Evolutionary conservation across 2,888 invertebrate species (phyloP), one percentile per base, ranked within the genome.

Genomic region (Suillia variegata): DNA sequence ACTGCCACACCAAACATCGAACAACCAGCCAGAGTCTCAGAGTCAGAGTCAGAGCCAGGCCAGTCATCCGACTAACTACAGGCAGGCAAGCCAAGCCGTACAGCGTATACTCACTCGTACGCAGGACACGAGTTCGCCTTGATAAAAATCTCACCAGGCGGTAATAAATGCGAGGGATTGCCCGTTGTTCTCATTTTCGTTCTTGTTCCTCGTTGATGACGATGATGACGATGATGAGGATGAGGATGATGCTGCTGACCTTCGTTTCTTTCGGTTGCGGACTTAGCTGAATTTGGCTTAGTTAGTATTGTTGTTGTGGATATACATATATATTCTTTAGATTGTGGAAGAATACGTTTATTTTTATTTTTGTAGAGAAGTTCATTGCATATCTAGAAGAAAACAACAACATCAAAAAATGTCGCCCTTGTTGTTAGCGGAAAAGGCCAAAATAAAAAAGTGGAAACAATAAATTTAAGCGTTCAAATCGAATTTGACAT

Each of bases 131-230:
- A 63, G 57, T 47, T 62, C 61, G 56, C 48, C 21, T n/a, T 20
- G 60, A 63, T 66, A 62, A 61, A 61, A 61, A 66, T 66, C 63
- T 63, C 62, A 34, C 38, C 61, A 58, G 65, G 47, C 61, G 61
- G 63, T 59, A 62, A 61, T 66, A 55, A 55, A 48, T 33, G 54
- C 33, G 50, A 50, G 50, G 24, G 50, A 50, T 26, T 13, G 31
- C 31, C 24, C 55, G 20, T 17, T 24, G 13, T 3, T 26, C 45
- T 31, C 21, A 21, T 42, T 34, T 50, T 34, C 22, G 13, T 34
- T 49, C 31, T 61, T 50, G 53, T 62, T 56, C 56, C 59, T 58
- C 42, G 15, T 60, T 56, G 54, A 49, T 49, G 38, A 38, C 58
- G 55, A 53, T 62, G 47, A 51, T 59, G 38, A 5, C 38, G 53